Base-by-base conservation (phyloP, 2,113 vertebrate species). In the Charadrius vociferus region DNA sequence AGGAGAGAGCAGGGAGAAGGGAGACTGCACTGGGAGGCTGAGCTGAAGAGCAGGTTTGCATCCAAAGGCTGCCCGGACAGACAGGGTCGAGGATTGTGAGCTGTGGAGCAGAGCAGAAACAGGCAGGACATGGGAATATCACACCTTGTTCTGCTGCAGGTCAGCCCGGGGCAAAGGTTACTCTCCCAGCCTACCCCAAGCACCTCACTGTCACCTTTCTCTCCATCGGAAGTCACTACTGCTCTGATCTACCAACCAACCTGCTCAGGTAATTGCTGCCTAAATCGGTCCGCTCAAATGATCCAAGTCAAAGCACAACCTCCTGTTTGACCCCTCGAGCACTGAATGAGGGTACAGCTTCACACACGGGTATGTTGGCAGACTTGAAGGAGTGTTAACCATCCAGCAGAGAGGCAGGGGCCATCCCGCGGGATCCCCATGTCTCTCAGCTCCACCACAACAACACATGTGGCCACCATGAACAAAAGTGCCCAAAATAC, bases 401-500 rank as follows among this genome's bases (percentile, higher is more conserved):
- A 14, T 10, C 2, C 14, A 37, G 43, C 9, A 82, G 66, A 78
- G n/a, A 39, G 20, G 17, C n/a, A 56, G 43, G 36, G 17, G 6
- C 37, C 26, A 36, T 14, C 43, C 55, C 10, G 1, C 0, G 1
- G 26, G 26, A 49, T 39, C 8, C 16, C 36, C 37, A 5, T 0
- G 1, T 36, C 30, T 53, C 17, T 70, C 80, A 72, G 89, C 30
- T 61, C 37, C 26, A 79, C 12, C 55, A 68, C 20, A 77, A 20
- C 29, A 70, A 0, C 16, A n/a, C 9, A 7, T 4, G 15, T 18
- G 24, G 14, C 32, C 68, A 77, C 6, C 22, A 37, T 20, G 20
- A 91, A 58, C 14, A 52, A 22, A 43, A 80, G 26, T 14, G 32
- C 16, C 16, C 52, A 39, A 85, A 93, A 79, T 65, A 65, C 21